These are phyloP conservation scores for Euspilapteryx auroguttella DNA, from an alignment of 2,888 invertebrate genomes.

Conservation along the genomic window DNA sequence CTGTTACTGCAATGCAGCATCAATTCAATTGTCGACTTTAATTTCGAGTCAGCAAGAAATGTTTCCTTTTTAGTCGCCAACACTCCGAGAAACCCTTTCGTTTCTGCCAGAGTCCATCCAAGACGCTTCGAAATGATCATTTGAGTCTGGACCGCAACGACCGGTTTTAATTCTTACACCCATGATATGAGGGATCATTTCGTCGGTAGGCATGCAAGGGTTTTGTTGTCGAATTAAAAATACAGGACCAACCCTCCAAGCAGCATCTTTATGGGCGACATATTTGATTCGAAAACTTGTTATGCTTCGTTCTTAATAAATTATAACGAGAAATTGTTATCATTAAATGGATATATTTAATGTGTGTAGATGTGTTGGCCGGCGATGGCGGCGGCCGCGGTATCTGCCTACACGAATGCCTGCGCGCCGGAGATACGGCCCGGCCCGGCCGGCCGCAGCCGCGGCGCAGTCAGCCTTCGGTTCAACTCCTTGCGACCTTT, in stretches of 20 bases:
- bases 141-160: slow-evolving; percentile 34
- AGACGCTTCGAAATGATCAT: slow-evolving; percentile 48
- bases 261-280: slow-evolving; percentile 61
- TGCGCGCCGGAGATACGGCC: slow-evolving; percentile 3
- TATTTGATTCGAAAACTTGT: slow-evolving; percentile 61
- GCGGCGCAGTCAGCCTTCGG: neutral
- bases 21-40: slow-evolving; percentile 56
- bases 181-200: slow-evolving; percentile 47
- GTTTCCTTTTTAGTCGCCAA: slow-evolving; percentile 44
- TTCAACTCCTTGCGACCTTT: slow-evolving; percentile 35
- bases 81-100: slow-evolving; percentile 52
- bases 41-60: slow-evolving; percentile 56
- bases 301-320: slow-evolving; percentile 60
- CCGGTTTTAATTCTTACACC: slow-evolving; percentile 57
- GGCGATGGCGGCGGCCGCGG: slow-evolving; percentile 13
- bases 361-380: slow-evolving; percentile 35
- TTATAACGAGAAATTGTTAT: slow-evolving; percentile 61
- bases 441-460: neutral
- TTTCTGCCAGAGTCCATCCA: slow-evolving; percentile 23
- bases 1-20: slow-evolving; percentile 23
- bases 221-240: slow-evolving; percentile 48
- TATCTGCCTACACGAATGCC: slow-evolving; percentile 9
- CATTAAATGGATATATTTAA: slow-evolving; percentile 58
- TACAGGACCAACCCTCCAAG: slow-evolving; percentile 48
- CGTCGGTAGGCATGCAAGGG: slow-evolving; percentile 32